Evolutionary conservation across 2,888 invertebrate genomes (phyloP).

Genomic region (Drosophila paucipuncta): DNA sequence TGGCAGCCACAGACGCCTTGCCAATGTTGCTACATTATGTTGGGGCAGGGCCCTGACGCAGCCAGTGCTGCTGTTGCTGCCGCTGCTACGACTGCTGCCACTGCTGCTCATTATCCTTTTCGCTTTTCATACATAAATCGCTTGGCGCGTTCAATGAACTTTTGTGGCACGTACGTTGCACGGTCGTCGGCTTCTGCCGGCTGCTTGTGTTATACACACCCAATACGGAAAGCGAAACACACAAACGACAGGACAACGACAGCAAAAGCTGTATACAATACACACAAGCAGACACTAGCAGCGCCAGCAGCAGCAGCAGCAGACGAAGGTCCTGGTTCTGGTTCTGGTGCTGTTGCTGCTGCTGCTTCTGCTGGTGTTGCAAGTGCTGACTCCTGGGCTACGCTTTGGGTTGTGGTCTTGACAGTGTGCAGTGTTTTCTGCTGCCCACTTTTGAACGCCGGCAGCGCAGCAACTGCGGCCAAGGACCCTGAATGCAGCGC

Average conservation of each 20-base stretch:
- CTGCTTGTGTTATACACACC: conserved; percentile 78
- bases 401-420: conserved; percentile 78
- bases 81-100: conserved; percentile 19
- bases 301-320: conserved; percentile 25
- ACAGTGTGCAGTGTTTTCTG: conserved; percentile 71
- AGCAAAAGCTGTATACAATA: conserved; percentile 57
- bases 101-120: conserved; percentile 80
- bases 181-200: conserved; percentile 82
- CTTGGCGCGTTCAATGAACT: conserved; percentile 74
- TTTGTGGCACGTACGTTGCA: conserved; percentile 70
- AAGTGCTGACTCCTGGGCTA: conserved; percentile 15
- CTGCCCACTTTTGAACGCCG: conserved; percentile 15
- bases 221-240: conserved; percentile 84
- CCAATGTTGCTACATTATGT: conserved; percentile 55
- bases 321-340: conserved; percentile 66
- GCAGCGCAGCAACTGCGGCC: conserved; percentile 77
- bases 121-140: conserved; percentile 84
- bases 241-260: conserved; percentile 67
- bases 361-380: conserved; percentile 9
- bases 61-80: conserved; percentile 32
- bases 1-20: conserved; percentile 25
- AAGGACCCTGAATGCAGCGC: conserved; percentile 72
- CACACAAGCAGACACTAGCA: conserved; percentile 22
- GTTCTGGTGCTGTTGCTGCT: conserved; percentile 42
- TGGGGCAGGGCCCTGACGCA: conserved; percentile 70